These are phyloP conservation scores for Dipodomys stephensi DNA, from an alignment of 2,113 vertebrate genomes.

Conservation along the genomic window DNA sequence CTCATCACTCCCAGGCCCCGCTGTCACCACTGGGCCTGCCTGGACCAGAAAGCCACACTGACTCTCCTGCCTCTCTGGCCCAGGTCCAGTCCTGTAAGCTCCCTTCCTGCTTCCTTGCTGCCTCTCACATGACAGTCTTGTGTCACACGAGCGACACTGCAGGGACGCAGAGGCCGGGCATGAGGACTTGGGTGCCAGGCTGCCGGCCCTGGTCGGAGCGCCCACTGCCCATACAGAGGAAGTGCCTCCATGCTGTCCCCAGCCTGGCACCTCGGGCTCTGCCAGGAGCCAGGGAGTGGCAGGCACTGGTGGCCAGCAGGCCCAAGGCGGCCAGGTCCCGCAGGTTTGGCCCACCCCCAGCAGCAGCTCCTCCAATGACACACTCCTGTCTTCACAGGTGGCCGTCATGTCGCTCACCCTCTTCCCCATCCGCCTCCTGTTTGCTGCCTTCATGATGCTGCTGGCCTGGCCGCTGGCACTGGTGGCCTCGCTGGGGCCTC, in stretches of 20 bases:
- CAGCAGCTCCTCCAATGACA: fast-evolving
- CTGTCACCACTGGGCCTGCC: too few relatives aligned
- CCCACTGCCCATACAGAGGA: too few relatives aligned
- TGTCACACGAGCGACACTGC: background rate
- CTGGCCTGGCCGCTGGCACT: slow-evolving; percentile 98
- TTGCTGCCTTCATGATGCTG: slow-evolving; percentile 97
- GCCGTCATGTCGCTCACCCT: slow-evolving; percentile 96
- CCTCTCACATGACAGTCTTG: too few relatives aligned
- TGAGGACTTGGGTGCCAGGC: background rate
- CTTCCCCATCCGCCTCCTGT: slow-evolving; percentile 95
- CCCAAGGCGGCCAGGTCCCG: too few relatives aligned
- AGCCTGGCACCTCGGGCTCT: too few relatives aligned
- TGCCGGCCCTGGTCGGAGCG: background rate
- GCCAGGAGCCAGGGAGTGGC: too few relatives aligned
- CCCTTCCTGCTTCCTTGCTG: background rate
- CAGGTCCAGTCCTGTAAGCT: background rate
- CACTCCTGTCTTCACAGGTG: slow-evolving; percentile 88
- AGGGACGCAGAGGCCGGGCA: too few relatives aligned
- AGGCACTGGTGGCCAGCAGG: too few relatives aligned
- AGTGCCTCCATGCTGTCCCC: too few relatives aligned
- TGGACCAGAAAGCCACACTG: background rate
- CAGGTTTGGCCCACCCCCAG: too few relatives aligned
- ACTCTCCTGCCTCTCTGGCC: background rate
- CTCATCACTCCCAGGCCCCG: background rate
- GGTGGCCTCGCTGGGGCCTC: slow-evolving; percentile 91